Percentiles rank a stretch among this genome's conserved stretches.
These are phyloP conservation scores for Rhineura floridana DNA, from an alignment of 2,113 vertebrate species.

Conservation along the genomic window DNA sequence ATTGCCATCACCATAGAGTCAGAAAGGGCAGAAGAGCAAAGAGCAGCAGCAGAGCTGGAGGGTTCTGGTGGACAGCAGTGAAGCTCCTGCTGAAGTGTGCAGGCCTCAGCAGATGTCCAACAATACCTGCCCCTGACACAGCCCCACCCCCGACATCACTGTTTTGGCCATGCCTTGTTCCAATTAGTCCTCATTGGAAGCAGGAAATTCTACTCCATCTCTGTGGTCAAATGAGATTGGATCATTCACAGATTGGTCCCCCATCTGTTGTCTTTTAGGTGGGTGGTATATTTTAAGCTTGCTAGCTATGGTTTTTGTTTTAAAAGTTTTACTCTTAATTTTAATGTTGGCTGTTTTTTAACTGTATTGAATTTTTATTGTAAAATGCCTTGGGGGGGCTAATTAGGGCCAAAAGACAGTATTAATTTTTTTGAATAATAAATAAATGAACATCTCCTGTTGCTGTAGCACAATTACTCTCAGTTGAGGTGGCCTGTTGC, in stretches of 20 bases:
- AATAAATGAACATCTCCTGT: neutral
- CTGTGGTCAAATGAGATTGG: neutral
- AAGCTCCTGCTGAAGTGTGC: neutral
- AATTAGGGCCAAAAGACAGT: neutral
- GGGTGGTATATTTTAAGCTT: neutral
- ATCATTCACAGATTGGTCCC: neutral
- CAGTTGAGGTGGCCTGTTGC: too few relatives aligned
- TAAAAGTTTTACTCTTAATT: neutral
- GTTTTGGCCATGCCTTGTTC: too few relatives aligned
- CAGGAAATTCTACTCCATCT: neutral
- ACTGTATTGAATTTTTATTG: neutral
- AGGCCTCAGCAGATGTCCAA: neutral
- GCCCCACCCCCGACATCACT: neutral
- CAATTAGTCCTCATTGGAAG: neutral
- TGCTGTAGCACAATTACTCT: neutral
- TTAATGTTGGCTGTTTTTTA: neutral
- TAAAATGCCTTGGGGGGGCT: neutral
- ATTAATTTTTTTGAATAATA: neutral
- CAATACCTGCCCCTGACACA: neutral
- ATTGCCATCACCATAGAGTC: neutral
- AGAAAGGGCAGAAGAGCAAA: neutral
- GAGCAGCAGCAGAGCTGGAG: neutral
- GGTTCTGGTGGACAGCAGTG: neutral
- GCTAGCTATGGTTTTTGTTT: neutral
- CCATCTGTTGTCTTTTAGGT: neutral